Conservation (phyloP, 2,113 vertebrate genomes). For the Motacilla alba region DNA sequence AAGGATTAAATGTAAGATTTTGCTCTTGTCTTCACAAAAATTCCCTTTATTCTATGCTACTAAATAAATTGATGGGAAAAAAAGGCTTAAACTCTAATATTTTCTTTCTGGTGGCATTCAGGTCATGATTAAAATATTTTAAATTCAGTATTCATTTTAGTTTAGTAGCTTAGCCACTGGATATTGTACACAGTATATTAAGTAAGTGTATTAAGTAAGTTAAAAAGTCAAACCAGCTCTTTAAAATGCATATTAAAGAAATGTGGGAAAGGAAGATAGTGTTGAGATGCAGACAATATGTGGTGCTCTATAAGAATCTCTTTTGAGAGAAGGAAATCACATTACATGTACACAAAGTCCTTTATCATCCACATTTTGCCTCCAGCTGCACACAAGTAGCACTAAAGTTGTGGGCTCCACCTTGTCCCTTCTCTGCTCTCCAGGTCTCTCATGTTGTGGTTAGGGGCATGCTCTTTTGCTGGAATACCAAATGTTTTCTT, state of each 20-base stretch:
- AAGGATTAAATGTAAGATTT: background rate
- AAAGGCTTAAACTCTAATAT: background rate
- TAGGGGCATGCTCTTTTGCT: background rate
- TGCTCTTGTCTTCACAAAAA: background rate
- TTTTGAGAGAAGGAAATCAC: background rate
- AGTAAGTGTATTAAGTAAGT: background rate
- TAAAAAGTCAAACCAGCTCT: background rate
- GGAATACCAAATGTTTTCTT: constrained; percentile 10
- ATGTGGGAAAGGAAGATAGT: background rate
- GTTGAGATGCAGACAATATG: background rate
- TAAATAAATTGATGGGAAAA: background rate
- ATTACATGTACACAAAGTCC: background rate
- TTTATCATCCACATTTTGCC: constrained; percentile 9
- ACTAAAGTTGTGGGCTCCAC: background rate
- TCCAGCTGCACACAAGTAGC: constrained; percentile 15
- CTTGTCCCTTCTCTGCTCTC: background rate
- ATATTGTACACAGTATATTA: background rate
- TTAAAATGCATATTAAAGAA: background rate
- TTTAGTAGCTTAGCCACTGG: background rate
- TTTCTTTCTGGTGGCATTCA: background rate
- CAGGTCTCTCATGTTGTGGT: background rate
- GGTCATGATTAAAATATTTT: background rate
- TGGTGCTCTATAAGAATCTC: background rate
- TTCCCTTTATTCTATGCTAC: background rate
- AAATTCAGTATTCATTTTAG: background rate